A percentile compares a stretch with the other conserved stretches of the same genome.
Evolutionary conservation across 2,113 vertebrate species (phyloP).

Genomic region (Perca flavescens): DNA sequence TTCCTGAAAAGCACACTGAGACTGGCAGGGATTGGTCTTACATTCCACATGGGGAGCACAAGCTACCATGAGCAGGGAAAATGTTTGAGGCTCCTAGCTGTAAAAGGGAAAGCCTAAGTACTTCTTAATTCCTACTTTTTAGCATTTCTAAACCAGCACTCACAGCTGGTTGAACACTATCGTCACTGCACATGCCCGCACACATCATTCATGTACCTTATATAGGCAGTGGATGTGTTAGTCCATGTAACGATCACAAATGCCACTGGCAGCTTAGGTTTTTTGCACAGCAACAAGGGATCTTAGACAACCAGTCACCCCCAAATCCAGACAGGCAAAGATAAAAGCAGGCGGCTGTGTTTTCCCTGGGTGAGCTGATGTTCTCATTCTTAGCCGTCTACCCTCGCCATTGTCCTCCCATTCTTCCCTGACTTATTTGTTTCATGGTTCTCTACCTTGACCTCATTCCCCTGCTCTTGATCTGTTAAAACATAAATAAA

Average conservation of each 20-base stretch:
- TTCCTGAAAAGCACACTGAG: conserved; percentile 53
- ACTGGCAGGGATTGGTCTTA: conserved; percentile 39
- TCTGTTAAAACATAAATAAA: conserved; percentile 28
- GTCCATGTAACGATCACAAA: conserved; percentile 37
- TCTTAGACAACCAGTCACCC: conserved; percentile 37
- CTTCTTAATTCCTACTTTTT: conserved; percentile 45
- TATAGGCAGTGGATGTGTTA: conserved; percentile 20
- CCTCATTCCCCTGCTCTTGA: conserved; percentile 52
- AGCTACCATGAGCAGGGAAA: conserved; percentile 23
- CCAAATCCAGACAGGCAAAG: conserved; percentile 42
- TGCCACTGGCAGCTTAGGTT: conserved; percentile 39
- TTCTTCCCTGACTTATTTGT: conserved; percentile 36
- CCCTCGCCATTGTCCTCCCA: conserved; percentile 39
- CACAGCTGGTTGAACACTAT: conserved; percentile 28
- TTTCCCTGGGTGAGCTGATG: conserved; percentile 40
- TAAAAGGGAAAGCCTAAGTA: conserved; percentile 25
- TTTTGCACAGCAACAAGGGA: conserved; percentile 22
- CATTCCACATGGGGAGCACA: conserved; percentile 19
- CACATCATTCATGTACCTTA: conserved; percentile 29
- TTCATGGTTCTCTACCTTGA: conserved; percentile 58
- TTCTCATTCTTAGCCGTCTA: conserved; percentile 48
- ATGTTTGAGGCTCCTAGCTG: conserved; percentile 33
- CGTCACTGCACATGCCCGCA: not conserved
- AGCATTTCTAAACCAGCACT: conserved; percentile 13
- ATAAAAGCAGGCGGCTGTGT: conserved; percentile 44